Conservation (phyloP, 2,113 vertebrate genomes). For the Empidonax alnorum region DNA sequence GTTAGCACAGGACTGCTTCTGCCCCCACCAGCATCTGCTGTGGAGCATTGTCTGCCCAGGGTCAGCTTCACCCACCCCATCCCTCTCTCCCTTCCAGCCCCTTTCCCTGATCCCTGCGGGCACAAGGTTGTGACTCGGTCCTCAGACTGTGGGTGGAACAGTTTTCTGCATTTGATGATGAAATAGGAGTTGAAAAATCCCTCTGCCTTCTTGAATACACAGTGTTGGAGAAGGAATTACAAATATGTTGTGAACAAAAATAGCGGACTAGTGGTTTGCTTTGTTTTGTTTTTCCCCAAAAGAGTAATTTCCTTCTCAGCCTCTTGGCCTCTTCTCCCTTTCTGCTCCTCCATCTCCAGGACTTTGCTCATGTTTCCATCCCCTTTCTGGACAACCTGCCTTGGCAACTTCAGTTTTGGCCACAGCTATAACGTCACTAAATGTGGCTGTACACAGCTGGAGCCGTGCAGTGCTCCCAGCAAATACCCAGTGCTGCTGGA, state of each 20-base stretch:
- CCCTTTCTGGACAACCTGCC: background rate
- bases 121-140: fast-evolving
- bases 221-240: background rate
- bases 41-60: fast-evolving
- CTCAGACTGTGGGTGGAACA: fast-evolving
- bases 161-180: background rate
- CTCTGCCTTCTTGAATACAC: background rate
- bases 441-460: fast-evolving
- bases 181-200: background rate
- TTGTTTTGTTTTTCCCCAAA: background rate
- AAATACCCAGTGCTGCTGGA: background rate
- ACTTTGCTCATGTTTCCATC: background rate
- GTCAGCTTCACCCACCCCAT: fast-evolving
- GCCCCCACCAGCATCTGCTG: background rate
- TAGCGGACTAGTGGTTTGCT: background rate
- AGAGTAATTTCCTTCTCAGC: background rate
- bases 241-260: background rate
- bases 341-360: background rate
- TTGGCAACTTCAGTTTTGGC: background rate
- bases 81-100: background rate
- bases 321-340: fast-evolving
- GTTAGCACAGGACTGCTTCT: background rate
- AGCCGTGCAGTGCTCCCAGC: background rate
- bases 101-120: fast-evolving
- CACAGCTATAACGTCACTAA: fast-evolving